These are phyloP conservation scores for Centropus unirufus DNA, from an alignment of 2,113 vertebrate species.

Conservation along the genomic window DNA sequence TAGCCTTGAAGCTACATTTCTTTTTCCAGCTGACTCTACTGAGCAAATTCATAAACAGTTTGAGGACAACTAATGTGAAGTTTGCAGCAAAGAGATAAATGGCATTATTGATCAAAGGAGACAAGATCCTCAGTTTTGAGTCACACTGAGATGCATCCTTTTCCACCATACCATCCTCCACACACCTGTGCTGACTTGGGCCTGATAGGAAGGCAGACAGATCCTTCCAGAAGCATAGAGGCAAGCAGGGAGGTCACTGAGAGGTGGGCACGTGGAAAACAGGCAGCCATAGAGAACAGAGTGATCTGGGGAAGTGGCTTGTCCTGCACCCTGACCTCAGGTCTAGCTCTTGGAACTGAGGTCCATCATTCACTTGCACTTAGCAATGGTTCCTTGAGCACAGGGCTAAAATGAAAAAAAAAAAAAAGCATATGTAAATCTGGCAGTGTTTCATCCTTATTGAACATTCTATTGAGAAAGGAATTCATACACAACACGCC, in stretches of 20 bases:
- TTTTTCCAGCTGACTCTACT: not conserved
- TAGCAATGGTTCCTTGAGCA: not conserved
- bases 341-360: not conserved
- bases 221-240: not conserved
- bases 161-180: not conserved
- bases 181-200: not conserved
- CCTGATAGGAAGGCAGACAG: not conserved
- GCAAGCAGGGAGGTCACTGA: not conserved
- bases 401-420: not conserved
- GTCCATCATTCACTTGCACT: not conserved
- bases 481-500: not conserved
- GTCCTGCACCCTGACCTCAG: rapidly evolving
- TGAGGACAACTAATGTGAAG: not conserved
- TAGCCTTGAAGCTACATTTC: not conserved
- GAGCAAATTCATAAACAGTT: not conserved
- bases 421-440: not conserved
- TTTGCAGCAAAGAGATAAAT: not conserved
- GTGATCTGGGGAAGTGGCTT: not conserved
- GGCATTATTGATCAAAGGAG: not conserved
- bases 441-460: not conserved
- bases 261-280: no score
- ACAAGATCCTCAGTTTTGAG: not conserved
- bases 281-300: not conserved
- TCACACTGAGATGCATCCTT: not conserved
- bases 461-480: not conserved